A percentile compares a stretch with the other conserved stretches of the same genome.
These are phyloP conservation scores for Habrosyne pyritoides DNA, from an alignment of 2,888 invertebrate species.

Conservation along the genomic window DNA sequence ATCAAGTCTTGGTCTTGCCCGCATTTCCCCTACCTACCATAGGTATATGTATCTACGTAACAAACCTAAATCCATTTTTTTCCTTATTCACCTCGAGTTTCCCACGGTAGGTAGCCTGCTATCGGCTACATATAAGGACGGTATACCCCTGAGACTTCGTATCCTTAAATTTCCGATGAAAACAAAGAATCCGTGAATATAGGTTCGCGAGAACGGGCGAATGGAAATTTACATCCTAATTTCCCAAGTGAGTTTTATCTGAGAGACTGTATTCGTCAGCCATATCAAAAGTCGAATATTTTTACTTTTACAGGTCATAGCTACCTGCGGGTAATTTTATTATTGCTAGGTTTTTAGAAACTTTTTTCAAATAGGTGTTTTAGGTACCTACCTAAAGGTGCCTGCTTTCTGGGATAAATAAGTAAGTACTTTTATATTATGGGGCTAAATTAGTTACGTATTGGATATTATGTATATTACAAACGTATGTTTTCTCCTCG, in stretches of 20 bases:
- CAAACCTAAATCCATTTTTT: not conserved
- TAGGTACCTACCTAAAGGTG: too few relatives aligned
- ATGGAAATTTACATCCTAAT: conserved; percentile 83
- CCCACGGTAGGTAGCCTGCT: conserved; percentile 3
- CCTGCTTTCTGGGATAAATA: too few relatives aligned
- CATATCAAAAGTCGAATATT: conserved; percentile 64
- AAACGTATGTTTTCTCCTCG: too few relatives aligned
- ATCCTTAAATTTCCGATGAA: conserved; percentile 79
- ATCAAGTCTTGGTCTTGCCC: too few relatives aligned
- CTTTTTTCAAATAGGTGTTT: too few relatives aligned
- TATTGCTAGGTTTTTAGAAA: conserved; percentile 13
- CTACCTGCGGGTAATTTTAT: conserved; percentile 18
- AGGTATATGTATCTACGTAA: too few relatives aligned
- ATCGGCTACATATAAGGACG: conserved; percentile 41
- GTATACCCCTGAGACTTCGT: conserved; percentile 54
- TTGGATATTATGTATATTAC: too few relatives aligned
- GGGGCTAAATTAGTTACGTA: too few relatives aligned
- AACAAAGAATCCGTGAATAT: conserved; percentile 78
- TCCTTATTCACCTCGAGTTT: not conserved
- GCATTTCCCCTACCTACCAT: too few relatives aligned
- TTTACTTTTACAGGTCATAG: conserved; percentile 21
- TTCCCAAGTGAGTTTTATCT: conserved; percentile 72
- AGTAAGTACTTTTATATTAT: not conserved
- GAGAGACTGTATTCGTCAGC: conserved; percentile 69
- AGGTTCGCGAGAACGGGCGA: conserved; percentile 67